These are phyloP conservation scores for Listronotus oregonensis DNA, from an alignment of 1,140 invertebrate species.

Conservation along the genomic window DNA sequence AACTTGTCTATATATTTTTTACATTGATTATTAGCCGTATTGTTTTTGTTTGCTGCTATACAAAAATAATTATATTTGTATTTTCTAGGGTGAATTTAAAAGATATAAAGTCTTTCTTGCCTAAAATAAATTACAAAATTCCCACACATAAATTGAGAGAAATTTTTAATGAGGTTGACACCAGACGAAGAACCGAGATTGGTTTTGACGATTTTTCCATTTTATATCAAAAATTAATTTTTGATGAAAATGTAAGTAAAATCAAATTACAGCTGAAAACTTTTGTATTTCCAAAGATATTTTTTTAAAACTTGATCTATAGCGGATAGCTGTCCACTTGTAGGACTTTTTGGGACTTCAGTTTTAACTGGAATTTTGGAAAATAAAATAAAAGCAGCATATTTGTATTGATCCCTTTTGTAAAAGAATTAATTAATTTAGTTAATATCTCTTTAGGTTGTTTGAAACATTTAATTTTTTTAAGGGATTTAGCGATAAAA, in stretches of 20 bases:
- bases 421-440: too few relatives aligned
- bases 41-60: not conserved
- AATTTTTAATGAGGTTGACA: conserved; percentile 84
- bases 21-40: not conserved
- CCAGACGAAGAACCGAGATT: conserved; percentile 76
- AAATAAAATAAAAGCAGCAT: too few relatives aligned
- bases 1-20: conserved; percentile 17
- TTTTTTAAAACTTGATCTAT: too few relatives aligned
- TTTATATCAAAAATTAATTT: conserved; percentile 85
- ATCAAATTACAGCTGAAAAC: too few relatives aligned
- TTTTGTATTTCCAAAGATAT: too few relatives aligned
- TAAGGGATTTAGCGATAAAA: too few relatives aligned
- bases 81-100: conserved; percentile 80
- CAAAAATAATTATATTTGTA: not conserved
- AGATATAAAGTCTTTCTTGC: conserved; percentile 89
- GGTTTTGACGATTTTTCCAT: conserved; percentile 89
- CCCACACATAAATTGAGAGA: conserved; percentile 81
- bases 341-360: too few relatives aligned
- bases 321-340: too few relatives aligned
- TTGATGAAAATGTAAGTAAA: conserved; percentile 71
- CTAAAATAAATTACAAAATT: conserved; percentile 90
- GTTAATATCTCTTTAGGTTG: too few relatives aligned
- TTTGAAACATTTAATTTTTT: too few relatives aligned
- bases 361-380: too few relatives aligned
- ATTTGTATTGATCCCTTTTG: too few relatives aligned